Base-by-base conservation (phyloP, 1,140 invertebrate genomes). In the Dolichoris vasculosae region DNA sequence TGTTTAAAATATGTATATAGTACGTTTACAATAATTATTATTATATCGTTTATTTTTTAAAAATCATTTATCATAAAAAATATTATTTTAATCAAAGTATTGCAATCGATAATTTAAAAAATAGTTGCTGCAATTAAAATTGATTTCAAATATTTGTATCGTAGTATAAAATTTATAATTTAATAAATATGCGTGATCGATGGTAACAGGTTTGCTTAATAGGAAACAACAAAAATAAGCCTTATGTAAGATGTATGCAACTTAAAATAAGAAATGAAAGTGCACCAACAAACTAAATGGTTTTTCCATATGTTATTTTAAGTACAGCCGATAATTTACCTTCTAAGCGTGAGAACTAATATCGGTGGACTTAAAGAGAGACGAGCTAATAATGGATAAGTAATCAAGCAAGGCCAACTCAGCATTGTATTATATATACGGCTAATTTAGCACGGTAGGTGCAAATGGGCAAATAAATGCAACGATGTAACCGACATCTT, bases 401-500 rank as follows among this genome's bases (percentile, higher is more conserved):
- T 32, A 20, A 38, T 9, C 75, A 11, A 13, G 79, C 77, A 55
- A 40, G 63, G 35, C 67, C 63, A 51, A 26, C 23, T 40, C 67
- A 55, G 51, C 17, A 17, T 6, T 35, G 55, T n/a, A 51, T 81
- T 64, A 69, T 30, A 1, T 77, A 77, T 55, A 83, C 73, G 4
- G 76, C 46, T 46, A 83, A 83, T 77, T 83, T 83, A 17, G 73
- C 73, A 32, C 55, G 15, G 9, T 59, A 59, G 46, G 71, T 0
- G 38, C 3, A 77, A 77, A 84, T 76, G 55, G 26, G 46, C 15
- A 83, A 30, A 32, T 23, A 43, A 48, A 85, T 59, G 73, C 71
- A 86, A 86, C 64, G 86, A 90, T 69, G 82, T 51, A n/a, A 86
- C 86, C 64, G 86, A 90, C 83, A 82, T 64, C 30, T 30, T 26